Conservation (phyloP, 1,140 invertebrate species). For the Trachymyrmex septentrionalis region DNA sequence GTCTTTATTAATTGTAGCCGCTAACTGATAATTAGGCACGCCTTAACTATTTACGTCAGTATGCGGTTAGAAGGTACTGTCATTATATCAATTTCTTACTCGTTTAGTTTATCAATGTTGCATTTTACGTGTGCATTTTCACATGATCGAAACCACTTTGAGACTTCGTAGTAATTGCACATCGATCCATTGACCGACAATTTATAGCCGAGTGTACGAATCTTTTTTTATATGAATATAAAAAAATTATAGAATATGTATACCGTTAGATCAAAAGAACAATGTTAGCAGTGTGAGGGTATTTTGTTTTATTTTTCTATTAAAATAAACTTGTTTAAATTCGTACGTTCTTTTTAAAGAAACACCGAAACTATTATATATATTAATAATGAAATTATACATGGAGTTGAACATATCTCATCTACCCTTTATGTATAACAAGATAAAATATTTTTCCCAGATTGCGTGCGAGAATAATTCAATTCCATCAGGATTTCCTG, state of each 20-base stretch:
- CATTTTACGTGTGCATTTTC: neutral
- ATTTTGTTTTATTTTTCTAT: too few relatives aligned
- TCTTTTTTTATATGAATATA: neutral
- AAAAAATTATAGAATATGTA: neutral
- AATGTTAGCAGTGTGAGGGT: too few relatives aligned
- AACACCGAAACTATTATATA: neutral
- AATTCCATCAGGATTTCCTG: slow-evolving; percentile 2
- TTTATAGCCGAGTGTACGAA: neutral
- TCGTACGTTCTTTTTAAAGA: neutral
- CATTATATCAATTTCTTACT: slow-evolving; percentile 25
- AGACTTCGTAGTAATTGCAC: neutral
- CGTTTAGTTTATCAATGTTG: slow-evolving; percentile 18
- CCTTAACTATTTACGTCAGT: slow-evolving; percentile 10
- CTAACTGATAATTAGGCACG: neutral
- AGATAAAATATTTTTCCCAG: slow-evolving; percentile 1
- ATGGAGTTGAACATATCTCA: neutral
- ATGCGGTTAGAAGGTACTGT: slow-evolving; percentile 3
- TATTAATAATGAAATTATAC: neutral
- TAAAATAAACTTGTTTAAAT: too few relatives aligned
- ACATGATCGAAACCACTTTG: slow-evolving; percentile 2
- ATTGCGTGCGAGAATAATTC: slow-evolving; percentile 25
- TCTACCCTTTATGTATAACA: neutral
- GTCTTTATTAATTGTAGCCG: slow-evolving; percentile 9
- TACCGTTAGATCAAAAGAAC: neutral
- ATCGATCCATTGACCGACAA: neutral